Percentiles rank a stretch among this genome's conserved stretches.
These are phyloP conservation scores for Aramus guarauna DNA, from an alignment of 2,113 vertebrate genomes.

Conservation along the genomic window DNA sequence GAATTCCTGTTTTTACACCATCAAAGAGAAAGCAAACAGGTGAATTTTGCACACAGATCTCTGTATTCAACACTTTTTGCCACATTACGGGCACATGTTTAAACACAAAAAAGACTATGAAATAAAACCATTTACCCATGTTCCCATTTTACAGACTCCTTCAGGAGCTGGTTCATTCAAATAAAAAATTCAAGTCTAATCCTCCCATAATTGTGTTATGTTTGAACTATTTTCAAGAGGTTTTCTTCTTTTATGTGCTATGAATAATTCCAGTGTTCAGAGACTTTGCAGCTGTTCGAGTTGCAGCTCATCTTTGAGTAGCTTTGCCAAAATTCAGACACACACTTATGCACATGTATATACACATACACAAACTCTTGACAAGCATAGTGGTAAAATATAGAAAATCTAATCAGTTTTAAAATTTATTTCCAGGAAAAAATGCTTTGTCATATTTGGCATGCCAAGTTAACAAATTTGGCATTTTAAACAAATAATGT, in stretches of 20 bases:
- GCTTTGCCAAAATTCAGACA: neutral
- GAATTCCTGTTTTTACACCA: neutral
- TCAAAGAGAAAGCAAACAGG: neutral
- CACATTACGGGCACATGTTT: neutral
- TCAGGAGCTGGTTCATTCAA: neutral
- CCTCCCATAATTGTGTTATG: neutral
- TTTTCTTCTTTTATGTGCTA: slow-evolving; percentile 22
- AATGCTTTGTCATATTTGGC: neutral
- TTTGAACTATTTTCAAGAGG: slow-evolving; percentile 22
- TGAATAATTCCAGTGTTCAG: slow-evolving; percentile 48
- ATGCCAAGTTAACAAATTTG: neutral
- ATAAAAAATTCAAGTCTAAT: slow-evolving; percentile 2
- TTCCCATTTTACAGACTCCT: slow-evolving; percentile 16
- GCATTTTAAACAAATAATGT: neutral
- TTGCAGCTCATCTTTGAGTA: neutral
- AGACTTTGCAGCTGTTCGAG: slow-evolving; percentile 45
- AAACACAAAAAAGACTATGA: neutral
- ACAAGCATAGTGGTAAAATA: neutral
- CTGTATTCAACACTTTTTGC: neutral
- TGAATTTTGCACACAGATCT: neutral
- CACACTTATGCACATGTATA: neutral
- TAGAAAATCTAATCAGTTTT: neutral
- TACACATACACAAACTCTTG: neutral
- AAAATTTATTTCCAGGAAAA: neutral
- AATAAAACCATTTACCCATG: neutral